Evolutionary conservation across 2,113 vertebrate species (phyloP).

Genomic region (Ceyx melanurus): DNA sequence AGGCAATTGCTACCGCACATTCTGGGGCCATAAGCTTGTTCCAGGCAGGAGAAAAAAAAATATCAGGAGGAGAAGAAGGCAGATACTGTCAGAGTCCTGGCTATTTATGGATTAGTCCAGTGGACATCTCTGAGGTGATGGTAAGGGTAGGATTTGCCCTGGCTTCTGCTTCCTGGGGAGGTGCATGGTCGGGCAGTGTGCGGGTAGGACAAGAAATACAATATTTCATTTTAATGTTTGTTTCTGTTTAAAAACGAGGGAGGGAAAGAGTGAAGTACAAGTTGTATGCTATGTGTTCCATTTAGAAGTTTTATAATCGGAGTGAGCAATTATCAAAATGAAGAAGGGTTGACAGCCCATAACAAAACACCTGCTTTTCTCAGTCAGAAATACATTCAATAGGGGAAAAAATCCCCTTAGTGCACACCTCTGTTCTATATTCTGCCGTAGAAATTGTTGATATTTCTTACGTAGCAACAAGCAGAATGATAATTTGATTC

Average conservation of each 20-base stretch:
- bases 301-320: not conserved
- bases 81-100: not conserved
- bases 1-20: not conserved
- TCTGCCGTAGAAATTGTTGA: not conserved
- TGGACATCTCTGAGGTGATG: not conserved
- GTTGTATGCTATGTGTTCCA: not conserved
- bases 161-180: rapidly evolving
- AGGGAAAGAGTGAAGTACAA: not conserved
- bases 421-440: not conserved
- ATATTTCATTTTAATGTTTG: not conserved
- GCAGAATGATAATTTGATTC: not conserved
- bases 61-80: not conserved
- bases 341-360: not conserved
- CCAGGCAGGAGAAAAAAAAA: not conserved
- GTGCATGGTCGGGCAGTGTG: not conserved
- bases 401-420: not conserved
- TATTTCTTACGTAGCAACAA: not conserved
- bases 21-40: not conserved
- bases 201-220: not conserved
- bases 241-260: not conserved
- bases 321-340: not conserved
- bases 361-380: not conserved
- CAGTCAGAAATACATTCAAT: not conserved
- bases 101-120: not conserved
- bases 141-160: not conserved